Evolutionary conservation across 1,140 invertebrate species (phyloP), one percentile per base, ranked within the genome.

Genomic region (Caerostris darwini): DNA sequence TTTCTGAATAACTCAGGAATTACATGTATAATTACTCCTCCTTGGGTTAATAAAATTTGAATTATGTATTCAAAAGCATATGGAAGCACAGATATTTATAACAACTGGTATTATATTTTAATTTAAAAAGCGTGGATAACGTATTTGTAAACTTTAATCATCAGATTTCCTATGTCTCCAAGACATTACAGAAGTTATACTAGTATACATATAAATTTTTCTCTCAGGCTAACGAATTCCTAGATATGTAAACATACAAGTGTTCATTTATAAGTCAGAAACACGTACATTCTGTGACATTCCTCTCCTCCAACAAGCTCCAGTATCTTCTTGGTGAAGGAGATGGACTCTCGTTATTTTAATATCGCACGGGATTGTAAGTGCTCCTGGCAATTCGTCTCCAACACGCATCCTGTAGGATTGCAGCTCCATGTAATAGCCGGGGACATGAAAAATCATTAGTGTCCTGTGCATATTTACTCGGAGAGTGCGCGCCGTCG

Each of bases 361-460:
- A 77, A 77, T 77, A 77, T 77, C 50, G 71, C 71, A 8, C 3
- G 71, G 71, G 71, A 77, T 77, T 77, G 71, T 77, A 14, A 53
- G 34, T 53, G 71, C 71, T 50, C 3, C 71, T 77, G 71, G 71
- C 71, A 12, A 77, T 77, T 77, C 71, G 34, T 53, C 50, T 77
- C 71, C 71, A 77, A 50, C 69, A 50, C 69, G 7, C 69, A 34
- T 77, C 69, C 69, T 77, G 34, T 10, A 53, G 19, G 69, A 50
- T 34, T 77, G 5, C 71, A 5, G 10, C 71, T 50, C 8, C 71
- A 50, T 77, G 50, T 77, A 77, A 77, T 77, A 77, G 71, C 71
- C 71, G 34, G 71, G 53, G 71, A 77, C 71, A 77, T 77, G 71
- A 77, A 77, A 53, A 77, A 50, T 77, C 71, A 77, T 77, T 77